Percentiles rank a stretch among this genome's conserved stretches.
These are phyloP conservation scores for Thysanoteuthis rhombus DNA, from an alignment of 2,888 invertebrate species.

Conservation along the genomic window DNA sequence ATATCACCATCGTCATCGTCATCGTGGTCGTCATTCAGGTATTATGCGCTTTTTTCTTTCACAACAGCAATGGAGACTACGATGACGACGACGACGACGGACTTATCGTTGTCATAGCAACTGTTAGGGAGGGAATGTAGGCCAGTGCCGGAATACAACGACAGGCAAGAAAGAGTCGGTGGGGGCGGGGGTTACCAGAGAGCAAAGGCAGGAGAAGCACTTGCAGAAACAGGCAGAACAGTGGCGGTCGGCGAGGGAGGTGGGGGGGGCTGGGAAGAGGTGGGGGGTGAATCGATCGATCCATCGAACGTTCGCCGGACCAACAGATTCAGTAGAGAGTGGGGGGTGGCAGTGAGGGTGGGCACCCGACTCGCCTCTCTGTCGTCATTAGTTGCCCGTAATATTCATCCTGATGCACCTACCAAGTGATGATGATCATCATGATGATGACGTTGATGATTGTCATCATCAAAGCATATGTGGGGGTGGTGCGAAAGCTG, in stretches of 20 bases:
- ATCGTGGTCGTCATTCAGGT: neutral
- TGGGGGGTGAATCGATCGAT: neutral
- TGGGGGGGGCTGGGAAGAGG: neutral
- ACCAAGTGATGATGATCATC: neutral
- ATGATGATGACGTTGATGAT: neutral
- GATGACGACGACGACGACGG: neutral
- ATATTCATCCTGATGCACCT: neutral
- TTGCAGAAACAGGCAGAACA: neutral
- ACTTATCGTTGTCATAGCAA: neutral
- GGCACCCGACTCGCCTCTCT: neutral
- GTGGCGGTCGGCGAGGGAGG: neutral
- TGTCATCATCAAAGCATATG: neutral
- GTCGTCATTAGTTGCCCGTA: neutral
- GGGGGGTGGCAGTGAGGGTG: neutral
- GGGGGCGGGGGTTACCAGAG: neutral
- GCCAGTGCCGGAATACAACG: neutral
- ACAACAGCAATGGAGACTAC: neutral
- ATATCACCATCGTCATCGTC: neutral
- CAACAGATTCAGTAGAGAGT: too few species aligned
- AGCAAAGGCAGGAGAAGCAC: neutral
- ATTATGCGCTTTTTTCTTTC: neutral
- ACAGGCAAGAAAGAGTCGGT: neutral
- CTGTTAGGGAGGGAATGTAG: neutral
- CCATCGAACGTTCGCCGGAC: too few species aligned
- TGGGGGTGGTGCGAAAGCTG: neutral